Evolutionary conservation across 1,140 invertebrate species (phyloP), one percentile per base, ranked within the genome.

Genomic region (Physella acuta): DNA sequence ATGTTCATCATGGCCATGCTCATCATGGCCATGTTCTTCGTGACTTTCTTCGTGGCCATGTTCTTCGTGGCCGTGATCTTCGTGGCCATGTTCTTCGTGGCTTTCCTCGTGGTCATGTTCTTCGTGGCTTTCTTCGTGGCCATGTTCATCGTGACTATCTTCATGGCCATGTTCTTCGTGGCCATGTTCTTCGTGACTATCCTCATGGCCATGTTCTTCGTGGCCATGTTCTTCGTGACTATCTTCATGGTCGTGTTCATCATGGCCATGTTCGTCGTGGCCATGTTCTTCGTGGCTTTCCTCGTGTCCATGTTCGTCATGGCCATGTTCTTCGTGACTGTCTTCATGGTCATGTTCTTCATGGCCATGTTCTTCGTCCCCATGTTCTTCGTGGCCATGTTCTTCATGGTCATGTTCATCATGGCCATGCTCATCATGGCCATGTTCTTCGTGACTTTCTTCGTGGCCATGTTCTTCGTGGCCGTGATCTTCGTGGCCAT

Each of bases 261-360:
- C 39, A 44, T 44, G 39, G 8, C 39, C 39, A 44, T 44, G 39
- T 20, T 44, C 39, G 8, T 44, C 39, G 20, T 44, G 39, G 8
- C 39, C 39, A 44, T 44, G 39, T 44, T 44, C 39, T 44, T 44
- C 39, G n/a, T n/a, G n/a, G n/a, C n/a, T n/a, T n/a, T n/a, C n/a
- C n/a, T n/a, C n/a, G n/a, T n/a, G n/a, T n/a, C n/a, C n/a, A n/a
- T n/a, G n/a, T 44, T 44, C 39, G 39, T 44, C 8, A 44, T 20
- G 8, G 8, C 20, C 39, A 11, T 44, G 8, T 11, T 44, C 8
- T 44, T 20, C 39, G 20, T 44, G 39, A 11, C 20, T 20, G 8
- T 44, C 39, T 44, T 59, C 58, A 28, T 8, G 28, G 4, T 20
- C 58, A 31, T 33, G 28, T 8, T 59, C 58, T 59, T 44, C 39